phyloP scores from a whole-genome alignment of 2,888 invertebrate genomes.

The Dicranocentrus wangi region DNA sequence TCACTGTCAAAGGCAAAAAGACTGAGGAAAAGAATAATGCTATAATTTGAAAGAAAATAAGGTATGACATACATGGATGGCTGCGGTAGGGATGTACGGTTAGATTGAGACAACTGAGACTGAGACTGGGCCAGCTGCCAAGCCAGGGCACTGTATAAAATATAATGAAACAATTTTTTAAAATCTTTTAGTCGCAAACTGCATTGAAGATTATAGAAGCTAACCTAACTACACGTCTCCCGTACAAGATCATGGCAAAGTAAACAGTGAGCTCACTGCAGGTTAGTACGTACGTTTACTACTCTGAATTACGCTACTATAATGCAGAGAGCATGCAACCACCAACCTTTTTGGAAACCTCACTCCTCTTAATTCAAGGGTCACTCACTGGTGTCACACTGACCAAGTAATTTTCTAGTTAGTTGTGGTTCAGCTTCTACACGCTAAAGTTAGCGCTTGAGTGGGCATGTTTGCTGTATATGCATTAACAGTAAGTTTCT shows the following conservation, averaged over 20 bases:
- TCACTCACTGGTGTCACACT: no score
- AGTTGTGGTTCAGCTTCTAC: no score
- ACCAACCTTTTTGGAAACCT: no score
- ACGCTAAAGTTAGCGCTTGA: no score
- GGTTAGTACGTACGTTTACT: background rate
- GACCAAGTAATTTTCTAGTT: no score
- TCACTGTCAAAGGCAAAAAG: slow-evolving; percentile 51
- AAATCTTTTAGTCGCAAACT: slow-evolving; percentile 52
- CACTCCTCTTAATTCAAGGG: no score
- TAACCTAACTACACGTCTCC: slow-evolving; percentile 59
- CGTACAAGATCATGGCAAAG: slow-evolving; percentile 15
- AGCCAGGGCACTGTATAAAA: slow-evolving; percentile 73
- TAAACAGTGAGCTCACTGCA: slow-evolving; percentile 33
- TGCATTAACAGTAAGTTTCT: no score
- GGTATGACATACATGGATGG: slow-evolving; percentile 72
- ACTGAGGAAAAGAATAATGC: slow-evolving; percentile 61
- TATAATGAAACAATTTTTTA: slow-evolving; percentile 64
- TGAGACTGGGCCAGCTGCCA: slow-evolving; percentile 73
- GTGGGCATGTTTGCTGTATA: no score
- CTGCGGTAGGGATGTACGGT: slow-evolving; percentile 73
- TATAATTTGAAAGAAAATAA: slow-evolving; percentile 55
- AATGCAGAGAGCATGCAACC: no score
- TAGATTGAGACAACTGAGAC: slow-evolving; percentile 71
- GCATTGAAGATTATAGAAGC: slow-evolving; percentile 46
- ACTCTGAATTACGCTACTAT: no score